phyloP scores from a whole-genome alignment of 92 coral and sea anemone species.

The Ricordea florida region DNA sequence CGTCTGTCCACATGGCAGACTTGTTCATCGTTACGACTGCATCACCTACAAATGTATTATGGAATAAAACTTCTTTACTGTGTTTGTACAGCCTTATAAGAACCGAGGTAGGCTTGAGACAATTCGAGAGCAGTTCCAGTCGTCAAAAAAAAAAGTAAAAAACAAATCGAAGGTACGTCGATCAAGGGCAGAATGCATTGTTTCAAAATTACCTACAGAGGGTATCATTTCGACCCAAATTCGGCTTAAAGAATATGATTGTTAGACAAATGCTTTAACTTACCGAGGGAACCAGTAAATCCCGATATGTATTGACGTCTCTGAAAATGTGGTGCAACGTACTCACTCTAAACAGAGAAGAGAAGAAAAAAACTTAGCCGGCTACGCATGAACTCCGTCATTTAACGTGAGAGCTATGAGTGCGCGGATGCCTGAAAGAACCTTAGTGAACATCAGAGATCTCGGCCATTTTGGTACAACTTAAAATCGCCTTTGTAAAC shows the following conservation, averaged over 20 bases:
- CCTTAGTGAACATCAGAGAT: no score
- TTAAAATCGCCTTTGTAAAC: no score
- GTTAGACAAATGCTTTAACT: neutral
- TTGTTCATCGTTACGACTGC: constrained; percentile 72
- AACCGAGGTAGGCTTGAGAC: neutral
- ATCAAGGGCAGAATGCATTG: neutral
- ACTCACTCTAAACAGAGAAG: constrained; percentile 39
- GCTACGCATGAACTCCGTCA: no score
- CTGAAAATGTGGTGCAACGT: constrained; percentile 45
- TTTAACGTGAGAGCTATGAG: no score
- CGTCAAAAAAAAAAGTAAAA: neutral
- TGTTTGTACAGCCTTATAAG: neutral
- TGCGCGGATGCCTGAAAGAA: no score
- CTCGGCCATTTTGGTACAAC: no score
- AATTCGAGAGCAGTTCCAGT: neutral
- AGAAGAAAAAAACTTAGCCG: neutral
- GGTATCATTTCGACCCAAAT: no score
- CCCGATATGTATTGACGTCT: constrained; percentile 64
- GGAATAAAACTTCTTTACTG: neutral
- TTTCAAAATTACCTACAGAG: no score
- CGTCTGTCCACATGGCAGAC: constrained; percentile 86
- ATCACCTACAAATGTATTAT: constrained; percentile 28
- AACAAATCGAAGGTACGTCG: neutral
- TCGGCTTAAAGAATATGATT: neutral
- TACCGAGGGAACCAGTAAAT: constrained; percentile 62